A percentile compares a stretch with the other conserved stretches of the same genome.
phyloP scores from a whole-genome alignment of 2,888 invertebrate genomes.

The Linyphia triangularis region DNA sequence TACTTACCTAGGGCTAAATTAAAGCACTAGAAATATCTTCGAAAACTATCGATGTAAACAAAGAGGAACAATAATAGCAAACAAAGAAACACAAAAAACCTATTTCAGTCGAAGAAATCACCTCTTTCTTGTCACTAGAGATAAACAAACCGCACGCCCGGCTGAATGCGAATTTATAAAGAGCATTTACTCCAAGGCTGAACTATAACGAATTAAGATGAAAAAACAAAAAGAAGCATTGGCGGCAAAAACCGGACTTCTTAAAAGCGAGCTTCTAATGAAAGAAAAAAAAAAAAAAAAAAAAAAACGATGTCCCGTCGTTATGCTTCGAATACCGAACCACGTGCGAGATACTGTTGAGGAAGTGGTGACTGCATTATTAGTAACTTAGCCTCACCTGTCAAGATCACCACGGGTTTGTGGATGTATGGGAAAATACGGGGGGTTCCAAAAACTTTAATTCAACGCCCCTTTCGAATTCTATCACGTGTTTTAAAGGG shows the following conservation, averaged over 20 bases:
- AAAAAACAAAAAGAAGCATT: neutral
- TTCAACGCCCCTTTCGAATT: neutral
- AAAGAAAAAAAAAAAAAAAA: conserved; percentile 30
- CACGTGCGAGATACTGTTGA: conserved; percentile 10
- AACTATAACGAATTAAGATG: conserved; percentile 21
- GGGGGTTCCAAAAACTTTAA: neutral
- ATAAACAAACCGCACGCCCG: conserved; percentile 35
- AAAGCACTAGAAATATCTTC: neutral
- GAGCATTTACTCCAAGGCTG: conserved; percentile 57
- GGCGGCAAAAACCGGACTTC: conserved; percentile 49
- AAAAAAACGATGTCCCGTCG: conserved; percentile 2
- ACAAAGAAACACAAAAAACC: neutral
- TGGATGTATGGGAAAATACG: neutral
- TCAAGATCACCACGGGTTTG: conserved; percentile 10
- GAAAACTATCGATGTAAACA: neutral
- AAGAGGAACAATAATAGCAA: neutral
- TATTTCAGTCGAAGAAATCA: neutral
- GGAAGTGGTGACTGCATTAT: conserved; percentile 30
- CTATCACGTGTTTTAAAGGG: neutral
- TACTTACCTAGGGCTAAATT: neutral
- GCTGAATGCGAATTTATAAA: conserved; percentile 44
- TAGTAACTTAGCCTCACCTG: conserved; percentile 30
- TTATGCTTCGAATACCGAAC: conserved; percentile 12
- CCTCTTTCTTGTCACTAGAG: conserved; percentile 18
- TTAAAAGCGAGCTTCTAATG: conserved; percentile 8